These are phyloP conservation scores for Perccottus glenii DNA, from an alignment of 2,113 vertebrate species.

Conservation along the genomic window DNA sequence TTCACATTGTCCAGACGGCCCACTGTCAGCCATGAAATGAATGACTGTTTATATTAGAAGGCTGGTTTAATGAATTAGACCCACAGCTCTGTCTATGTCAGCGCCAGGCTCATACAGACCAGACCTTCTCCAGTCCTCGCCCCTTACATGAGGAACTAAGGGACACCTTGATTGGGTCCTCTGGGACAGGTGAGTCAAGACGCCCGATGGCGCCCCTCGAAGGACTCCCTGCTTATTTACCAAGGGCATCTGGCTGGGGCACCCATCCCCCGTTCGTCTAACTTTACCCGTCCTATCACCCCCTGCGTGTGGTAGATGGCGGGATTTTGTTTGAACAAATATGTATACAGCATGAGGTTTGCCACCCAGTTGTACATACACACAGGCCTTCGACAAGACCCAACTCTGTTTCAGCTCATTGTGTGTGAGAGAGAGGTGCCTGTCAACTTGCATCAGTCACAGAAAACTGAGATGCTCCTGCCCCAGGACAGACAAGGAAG, in stretches of 20 bases:
- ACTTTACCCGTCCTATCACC: no score
- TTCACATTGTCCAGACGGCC: slow-evolving; percentile 97
- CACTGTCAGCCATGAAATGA: slow-evolving; percentile 94
- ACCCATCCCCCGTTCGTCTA: slow-evolving; percentile 32
- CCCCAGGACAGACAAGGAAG: slow-evolving; percentile 63
- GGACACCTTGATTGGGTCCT: slow-evolving; percentile 92
- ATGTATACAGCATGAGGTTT: slow-evolving; percentile 74
- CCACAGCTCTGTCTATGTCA: slow-evolving; percentile 90
- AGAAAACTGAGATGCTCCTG: no score
- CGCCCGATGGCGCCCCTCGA: slow-evolving; percentile 59
- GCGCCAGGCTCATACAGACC: no score
- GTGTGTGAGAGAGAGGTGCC: slow-evolving; percentile 18
- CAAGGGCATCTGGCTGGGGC: slow-evolving; percentile 89
- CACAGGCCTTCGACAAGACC: slow-evolving; percentile 49
- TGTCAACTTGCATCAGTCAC: slow-evolving; percentile 59
- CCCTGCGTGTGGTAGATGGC: slow-evolving; percentile 29
- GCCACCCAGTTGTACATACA: slow-evolving; percentile 66
- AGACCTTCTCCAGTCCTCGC: slow-evolving; percentile 76
- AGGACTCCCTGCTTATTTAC: slow-evolving; percentile 72
- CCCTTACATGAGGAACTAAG: slow-evolving; percentile 57
- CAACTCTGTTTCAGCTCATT: slow-evolving; percentile 57
- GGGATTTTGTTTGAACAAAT: slow-evolving; percentile 71
- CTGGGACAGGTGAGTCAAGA: slow-evolving; percentile 75
- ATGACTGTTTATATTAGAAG: slow-evolving; percentile 99
- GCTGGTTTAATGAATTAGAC: slow-evolving; percentile 99